phyloP scores from a whole-genome alignment of 2,797 vertebrate genomes.

The Sebastes matsubarae region DNA sequence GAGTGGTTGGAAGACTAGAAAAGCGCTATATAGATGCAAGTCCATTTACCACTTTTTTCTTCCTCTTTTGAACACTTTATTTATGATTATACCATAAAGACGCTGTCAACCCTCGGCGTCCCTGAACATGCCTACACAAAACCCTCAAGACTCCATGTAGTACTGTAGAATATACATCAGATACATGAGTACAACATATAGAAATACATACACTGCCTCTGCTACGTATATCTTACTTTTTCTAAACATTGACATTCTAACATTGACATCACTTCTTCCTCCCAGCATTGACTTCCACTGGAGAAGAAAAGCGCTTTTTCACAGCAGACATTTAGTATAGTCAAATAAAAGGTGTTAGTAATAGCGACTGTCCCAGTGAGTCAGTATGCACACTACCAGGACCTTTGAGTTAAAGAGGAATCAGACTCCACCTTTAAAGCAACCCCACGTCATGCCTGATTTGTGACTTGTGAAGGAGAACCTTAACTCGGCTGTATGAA shows the following conservation, averaged over 20 bases:
- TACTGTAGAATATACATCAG: background rate
- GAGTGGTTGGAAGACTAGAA: too few species aligned
- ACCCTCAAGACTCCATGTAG: background rate
- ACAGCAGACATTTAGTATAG: background rate
- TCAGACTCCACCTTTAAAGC: background rate
- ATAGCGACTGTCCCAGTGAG: background rate
- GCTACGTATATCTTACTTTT: background rate
- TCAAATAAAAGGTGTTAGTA: background rate
- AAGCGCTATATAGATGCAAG: too few species aligned
- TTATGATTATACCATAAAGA: too few species aligned
- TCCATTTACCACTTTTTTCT: too few species aligned
- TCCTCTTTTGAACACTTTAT: too few species aligned
- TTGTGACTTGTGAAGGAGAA: conserved; percentile 16
- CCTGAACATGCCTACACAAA: background rate
- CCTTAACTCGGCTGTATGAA: background rate
- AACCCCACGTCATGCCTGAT: background rate
- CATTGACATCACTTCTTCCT: background rate
- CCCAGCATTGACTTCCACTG: background rate
- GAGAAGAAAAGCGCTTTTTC: background rate
- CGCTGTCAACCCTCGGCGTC: too few species aligned
- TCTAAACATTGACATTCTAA: background rate
- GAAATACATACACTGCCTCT: background rate
- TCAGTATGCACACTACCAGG: background rate
- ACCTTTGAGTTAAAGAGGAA: background rate
- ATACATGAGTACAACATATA: background rate